Conservation (phyloP, 2,888 invertebrate genomes). For the Odontocolon sp. region DNA sequence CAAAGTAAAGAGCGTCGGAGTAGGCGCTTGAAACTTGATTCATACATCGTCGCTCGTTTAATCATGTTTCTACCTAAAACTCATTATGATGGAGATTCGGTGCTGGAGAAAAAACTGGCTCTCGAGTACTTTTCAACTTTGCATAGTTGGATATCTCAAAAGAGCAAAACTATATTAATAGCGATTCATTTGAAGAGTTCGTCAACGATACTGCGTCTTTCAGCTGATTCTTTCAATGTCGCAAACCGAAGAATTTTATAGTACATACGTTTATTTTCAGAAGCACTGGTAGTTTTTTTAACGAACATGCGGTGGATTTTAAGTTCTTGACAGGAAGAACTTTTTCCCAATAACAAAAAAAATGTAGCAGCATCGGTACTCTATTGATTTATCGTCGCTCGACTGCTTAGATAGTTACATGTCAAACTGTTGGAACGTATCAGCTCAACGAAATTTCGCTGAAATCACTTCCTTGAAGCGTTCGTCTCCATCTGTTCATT, state of each 20-base stretch:
- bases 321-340: background rate
- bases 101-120: constrained; percentile 15
- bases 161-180: constrained; percentile 36
- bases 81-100: constrained; percentile 57
- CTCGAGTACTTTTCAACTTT: constrained; percentile 7
- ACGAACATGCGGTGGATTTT: background rate
- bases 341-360: background rate
- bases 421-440: constrained; percentile 17
- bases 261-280: background rate
- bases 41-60: constrained; percentile 61
- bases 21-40: constrained; percentile 66
- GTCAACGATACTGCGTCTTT: constrained; percentile 26
- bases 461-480: constrained; percentile 17
- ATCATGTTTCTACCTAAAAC: constrained; percentile 54
- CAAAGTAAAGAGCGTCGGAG: background rate
- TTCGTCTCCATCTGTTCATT: constrained; percentile 22
- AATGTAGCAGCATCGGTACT: background rate
- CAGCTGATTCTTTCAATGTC: constrained; percentile 1
- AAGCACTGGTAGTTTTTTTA: background rate
- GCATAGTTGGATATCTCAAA: no score
- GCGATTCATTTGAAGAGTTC: constrained; percentile 26
- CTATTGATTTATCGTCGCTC: constrained; percentile 20
- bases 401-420: constrained; percentile 31
- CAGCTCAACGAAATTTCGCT: constrained; percentile 39
- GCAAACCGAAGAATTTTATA: background rate